Percentiles rank a stretch among this genome's conserved stretches.
phyloP scores from a whole-genome alignment of 2,888 invertebrate species.

The Octodonta nipae region DNA sequence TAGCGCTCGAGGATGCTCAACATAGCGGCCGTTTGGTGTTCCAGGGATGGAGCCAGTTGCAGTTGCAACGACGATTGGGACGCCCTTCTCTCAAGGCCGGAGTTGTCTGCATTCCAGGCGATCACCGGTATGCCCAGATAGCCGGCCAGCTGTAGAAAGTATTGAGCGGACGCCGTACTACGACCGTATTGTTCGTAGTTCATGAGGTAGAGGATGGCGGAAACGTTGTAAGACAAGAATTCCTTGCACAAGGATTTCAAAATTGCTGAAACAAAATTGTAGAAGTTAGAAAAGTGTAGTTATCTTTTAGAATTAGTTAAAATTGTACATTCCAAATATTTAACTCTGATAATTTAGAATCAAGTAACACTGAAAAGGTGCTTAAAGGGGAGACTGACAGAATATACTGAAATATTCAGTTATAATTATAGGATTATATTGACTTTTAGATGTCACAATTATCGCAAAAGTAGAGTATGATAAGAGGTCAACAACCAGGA shows the following conservation, averaged over 20 bases:
- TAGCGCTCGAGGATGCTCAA: constrained; percentile 85
- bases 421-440: no score
- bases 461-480: no score
- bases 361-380: no score
- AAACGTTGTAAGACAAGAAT: constrained; percentile 77
- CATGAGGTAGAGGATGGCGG: constrained; percentile 87
- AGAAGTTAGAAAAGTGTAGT: no score
- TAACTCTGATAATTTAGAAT: no score
- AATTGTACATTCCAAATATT: no score
- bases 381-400: no score
- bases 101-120: constrained; percentile 96
- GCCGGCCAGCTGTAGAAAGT: constrained; percentile 83
- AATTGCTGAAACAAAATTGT: constrained; percentile 60
- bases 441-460: no score
- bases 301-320: no score
- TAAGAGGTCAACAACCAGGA: no score
- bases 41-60: constrained; percentile 90
- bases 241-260: constrained; percentile 78
- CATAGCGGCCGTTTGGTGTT: constrained; percentile 95
- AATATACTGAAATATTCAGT: no score
- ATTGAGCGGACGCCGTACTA: constrained; percentile 86
- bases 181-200: constrained; percentile 88
- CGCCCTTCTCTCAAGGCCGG: constrained; percentile 59
- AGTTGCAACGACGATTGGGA: constrained; percentile 80
- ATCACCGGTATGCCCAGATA: constrained; percentile 88